These are phyloP conservation scores for Spongilla lacustris DNA, from an alignment of 37 sponge, comb jelly and placozoan species.

Conservation along the genomic window DNA sequence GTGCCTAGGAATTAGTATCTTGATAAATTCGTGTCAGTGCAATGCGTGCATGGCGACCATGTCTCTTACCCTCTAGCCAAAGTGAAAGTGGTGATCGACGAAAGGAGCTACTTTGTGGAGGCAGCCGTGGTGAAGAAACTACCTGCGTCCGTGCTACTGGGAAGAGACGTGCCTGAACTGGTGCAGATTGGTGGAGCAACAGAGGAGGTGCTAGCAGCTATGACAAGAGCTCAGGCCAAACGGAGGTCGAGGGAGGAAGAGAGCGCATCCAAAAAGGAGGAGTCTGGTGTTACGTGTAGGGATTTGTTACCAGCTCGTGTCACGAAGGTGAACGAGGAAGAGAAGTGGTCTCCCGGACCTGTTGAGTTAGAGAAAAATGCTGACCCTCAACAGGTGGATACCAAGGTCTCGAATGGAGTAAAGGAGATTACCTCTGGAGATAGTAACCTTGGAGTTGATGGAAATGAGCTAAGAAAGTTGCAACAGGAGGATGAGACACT, in stretches of 20 bases:
- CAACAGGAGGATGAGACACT: too few relatives aligned
- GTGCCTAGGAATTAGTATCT: slow-evolving; percentile 3
- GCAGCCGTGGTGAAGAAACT: slow-evolving; percentile 24
- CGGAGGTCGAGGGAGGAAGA: slow-evolving; percentile 7
- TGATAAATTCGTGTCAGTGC: slow-evolving; percentile 4
- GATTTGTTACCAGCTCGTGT: too few relatives aligned
- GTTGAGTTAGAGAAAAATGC: too few relatives aligned
- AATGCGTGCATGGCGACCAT: slow-evolving; percentile 37
- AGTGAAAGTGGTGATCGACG: slow-evolving; percentile 22
- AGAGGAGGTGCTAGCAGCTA: slow-evolving; percentile 10
- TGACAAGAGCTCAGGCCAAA: slow-evolving; percentile 13
- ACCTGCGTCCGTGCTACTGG: slow-evolving; percentile 36
- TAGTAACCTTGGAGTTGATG: too few relatives aligned
- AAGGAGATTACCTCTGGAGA: too few relatives aligned
- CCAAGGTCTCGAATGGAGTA: too few relatives aligned
- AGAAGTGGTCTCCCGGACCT: too few relatives aligned
- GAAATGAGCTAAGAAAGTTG: too few relatives aligned
- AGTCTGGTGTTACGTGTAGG: slow-evolving; percentile 2
- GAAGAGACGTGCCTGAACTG: slow-evolving; percentile 43
- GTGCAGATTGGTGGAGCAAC: neutral
- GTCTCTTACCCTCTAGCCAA: slow-evolving; percentile 38
- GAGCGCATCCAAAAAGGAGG: neutral
- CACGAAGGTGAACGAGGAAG: too few relatives aligned
- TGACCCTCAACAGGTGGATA: too few relatives aligned
- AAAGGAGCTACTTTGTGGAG: neutral